Evolutionary conservation across 2,888 invertebrate genomes (phyloP).

Genomic region (Ophion costatus): DNA sequence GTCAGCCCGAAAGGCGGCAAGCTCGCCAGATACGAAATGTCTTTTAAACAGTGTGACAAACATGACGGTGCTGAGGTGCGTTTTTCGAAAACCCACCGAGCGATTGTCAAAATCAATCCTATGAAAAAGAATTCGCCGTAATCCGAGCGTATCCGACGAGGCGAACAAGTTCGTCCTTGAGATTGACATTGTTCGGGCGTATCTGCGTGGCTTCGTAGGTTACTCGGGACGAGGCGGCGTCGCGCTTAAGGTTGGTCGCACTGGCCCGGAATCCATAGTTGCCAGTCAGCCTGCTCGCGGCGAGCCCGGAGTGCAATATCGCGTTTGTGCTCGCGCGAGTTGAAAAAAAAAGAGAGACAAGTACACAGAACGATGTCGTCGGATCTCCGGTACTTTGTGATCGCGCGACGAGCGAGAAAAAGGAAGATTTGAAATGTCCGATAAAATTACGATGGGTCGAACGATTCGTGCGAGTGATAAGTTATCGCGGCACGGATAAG

Average conservation of each 20-base stretch:
- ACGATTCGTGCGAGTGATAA: slow-evolving; percentile 48
- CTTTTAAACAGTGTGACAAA: slow-evolving; percentile 70
- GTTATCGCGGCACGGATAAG: slow-evolving; percentile 48
- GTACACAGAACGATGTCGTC: slow-evolving; percentile 57
- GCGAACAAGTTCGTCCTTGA: background rate
- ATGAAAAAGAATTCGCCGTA: background rate
- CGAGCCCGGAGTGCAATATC: slow-evolving; percentile 13
- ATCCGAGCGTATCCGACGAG: background rate
- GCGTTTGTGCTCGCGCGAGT: slow-evolving; percentile 47
- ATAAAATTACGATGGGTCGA: slow-evolving; percentile 60
- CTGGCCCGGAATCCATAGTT: slow-evolving; percentile 55
- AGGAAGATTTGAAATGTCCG: slow-evolving; percentile 67
- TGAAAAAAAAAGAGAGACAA: background rate
- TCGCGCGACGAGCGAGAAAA: slow-evolving; percentile 1
- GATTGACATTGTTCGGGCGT: background rate
- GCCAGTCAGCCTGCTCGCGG: slow-evolving; percentile 38
- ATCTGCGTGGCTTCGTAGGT: slow-evolving; percentile 10
- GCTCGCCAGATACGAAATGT: slow-evolving; percentile 64
- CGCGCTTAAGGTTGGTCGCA: slow-evolving; percentile 39
- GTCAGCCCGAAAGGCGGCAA: slow-evolving; percentile 63
- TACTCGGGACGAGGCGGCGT: slow-evolving; percentile 5
- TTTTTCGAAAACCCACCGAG: background rate
- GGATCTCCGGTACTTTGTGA: slow-evolving; percentile 25
- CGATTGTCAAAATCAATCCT: background rate
- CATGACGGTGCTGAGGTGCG: slow-evolving; percentile 21